Evolutionary conservation across 2,888 invertebrate species (phyloP).

Genomic region (Aplocera efformata): DNA sequence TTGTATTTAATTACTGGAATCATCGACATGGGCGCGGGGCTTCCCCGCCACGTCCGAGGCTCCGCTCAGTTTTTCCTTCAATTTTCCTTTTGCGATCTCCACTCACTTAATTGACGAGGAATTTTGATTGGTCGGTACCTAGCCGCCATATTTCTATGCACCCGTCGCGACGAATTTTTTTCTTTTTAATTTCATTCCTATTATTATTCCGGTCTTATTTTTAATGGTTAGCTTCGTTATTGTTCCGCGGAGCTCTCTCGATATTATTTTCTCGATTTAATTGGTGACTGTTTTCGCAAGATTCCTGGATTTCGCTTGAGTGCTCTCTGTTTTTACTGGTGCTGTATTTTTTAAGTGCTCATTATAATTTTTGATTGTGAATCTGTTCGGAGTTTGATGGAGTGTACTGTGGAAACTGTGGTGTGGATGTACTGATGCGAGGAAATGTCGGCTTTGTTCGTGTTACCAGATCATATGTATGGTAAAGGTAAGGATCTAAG

Average conservation of each 20-base stretch:
- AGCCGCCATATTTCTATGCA: constrained; percentile 73
- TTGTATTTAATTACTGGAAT: too few species aligned
- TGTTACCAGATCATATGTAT: too few species aligned
- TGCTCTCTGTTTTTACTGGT: constrained; percentile 44
- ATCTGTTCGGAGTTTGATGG: constrained; percentile 18
- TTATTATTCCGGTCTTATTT: constrained; percentile 77
- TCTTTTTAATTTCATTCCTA: constrained; percentile 60
- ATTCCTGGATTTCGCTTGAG: constrained; percentile 40
- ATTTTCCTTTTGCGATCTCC: constrained; percentile 79
- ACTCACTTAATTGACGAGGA: constrained; percentile 78
- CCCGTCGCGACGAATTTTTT: constrained; percentile 57
- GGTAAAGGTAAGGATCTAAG: too few species aligned
- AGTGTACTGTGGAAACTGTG: constrained; percentile 1
- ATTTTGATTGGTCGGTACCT: constrained; percentile 76
- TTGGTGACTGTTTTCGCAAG: constrained; percentile 52
- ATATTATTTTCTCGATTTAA: constrained; percentile 71
- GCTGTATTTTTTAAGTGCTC: constrained; percentile 32
- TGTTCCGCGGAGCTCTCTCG: constrained; percentile 56
- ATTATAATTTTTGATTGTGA: constrained; percentile 43
- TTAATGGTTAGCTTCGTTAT: constrained; percentile 78
- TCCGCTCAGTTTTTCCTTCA: constrained; percentile 76
- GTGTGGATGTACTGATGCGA: constrained; percentile 7
- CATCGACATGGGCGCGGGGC: too few species aligned
- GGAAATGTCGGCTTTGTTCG: background rate
- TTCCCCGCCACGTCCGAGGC: constrained; percentile 44